These are phyloP conservation scores for Cryptoblepharus egeriae DNA, from an alignment of 2,797 vertebrate species.

Conservation along the genomic window DNA sequence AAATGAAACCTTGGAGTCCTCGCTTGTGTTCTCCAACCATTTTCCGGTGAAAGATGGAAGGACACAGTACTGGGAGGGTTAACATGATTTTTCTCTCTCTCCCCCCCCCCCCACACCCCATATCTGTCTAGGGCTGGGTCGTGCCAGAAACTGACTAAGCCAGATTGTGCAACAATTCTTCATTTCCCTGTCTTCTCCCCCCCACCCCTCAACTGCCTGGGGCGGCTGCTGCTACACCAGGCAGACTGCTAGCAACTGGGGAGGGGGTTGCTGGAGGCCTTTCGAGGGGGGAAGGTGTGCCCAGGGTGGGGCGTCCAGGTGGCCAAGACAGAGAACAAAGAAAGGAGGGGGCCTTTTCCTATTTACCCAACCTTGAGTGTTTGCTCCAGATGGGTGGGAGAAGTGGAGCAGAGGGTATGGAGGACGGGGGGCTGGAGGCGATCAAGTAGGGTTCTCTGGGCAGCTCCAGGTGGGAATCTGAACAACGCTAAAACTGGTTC, in stretches of 20 bases:
- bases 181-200: not conserved
- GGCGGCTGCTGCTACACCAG: slow-evolving; percentile 14
- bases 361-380: slow-evolving; percentile 43
- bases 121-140: slow-evolving; percentile 44
- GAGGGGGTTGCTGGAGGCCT: slow-evolving; percentile 12
- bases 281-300: slow-evolving; percentile 36
- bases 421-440: not conserved
- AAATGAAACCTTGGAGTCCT: not conserved
- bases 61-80: slow-evolving; percentile 10
- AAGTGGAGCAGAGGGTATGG: slow-evolving; percentile 1
- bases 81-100: not conserved
- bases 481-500: not conserved
- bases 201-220: slow-evolving; percentile 8
- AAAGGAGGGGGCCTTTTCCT: slow-evolving; percentile 13
- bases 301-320: slow-evolving; percentile 44
- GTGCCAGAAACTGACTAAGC: slow-evolving; percentile 42
- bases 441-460: not conserved
- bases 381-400: slow-evolving; percentile 32
- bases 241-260: slow-evolving; percentile 26
- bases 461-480: not conserved
- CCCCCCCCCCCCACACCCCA: not conserved
- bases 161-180: slow-evolving; percentile 36
- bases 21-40: not conserved
- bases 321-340: slow-evolving; percentile 34
- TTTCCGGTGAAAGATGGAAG: not conserved